Evolutionary conservation across 2,797 vertebrate genomes (phyloP).

Genomic region (Neosilurus mollespiculum): DNA sequence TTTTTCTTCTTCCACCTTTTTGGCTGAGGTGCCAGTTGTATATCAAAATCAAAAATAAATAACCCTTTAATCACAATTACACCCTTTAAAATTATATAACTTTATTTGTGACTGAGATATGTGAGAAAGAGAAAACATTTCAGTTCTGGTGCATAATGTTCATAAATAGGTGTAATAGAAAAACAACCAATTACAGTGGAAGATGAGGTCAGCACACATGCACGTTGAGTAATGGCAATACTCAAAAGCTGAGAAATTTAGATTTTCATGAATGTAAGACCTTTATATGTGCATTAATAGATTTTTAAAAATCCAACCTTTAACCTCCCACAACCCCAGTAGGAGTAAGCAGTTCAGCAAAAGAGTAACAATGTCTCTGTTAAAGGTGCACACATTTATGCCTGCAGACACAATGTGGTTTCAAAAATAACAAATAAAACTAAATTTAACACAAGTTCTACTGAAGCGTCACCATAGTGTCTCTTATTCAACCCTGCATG

Average conservation of each 20-base stretch:
- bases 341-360: no score
- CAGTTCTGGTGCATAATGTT: neutral
- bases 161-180: neutral
- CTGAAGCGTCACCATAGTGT: constrained; percentile 50
- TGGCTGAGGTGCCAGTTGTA: no score
- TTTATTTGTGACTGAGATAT: neutral
- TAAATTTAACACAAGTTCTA: constrained; percentile 10
- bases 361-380: neutral
- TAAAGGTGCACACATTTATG: neutral
- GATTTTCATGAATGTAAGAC: neutral
- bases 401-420: neutral
- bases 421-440: neutral
- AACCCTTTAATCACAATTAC: neutral
- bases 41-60: no score
- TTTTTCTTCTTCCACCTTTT: no score
- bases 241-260: neutral
- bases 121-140: neutral
- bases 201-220: no score
- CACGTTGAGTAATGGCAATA: no score
- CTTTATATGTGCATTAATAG: neutral
- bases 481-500: constrained; percentile 39
- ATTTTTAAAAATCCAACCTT: no score
- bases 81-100: neutral
- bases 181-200: neutral
- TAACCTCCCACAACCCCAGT: no score